Evolutionary conservation across 2,888 invertebrate species (phyloP).

Genomic region (Acheta domesticus): DNA sequence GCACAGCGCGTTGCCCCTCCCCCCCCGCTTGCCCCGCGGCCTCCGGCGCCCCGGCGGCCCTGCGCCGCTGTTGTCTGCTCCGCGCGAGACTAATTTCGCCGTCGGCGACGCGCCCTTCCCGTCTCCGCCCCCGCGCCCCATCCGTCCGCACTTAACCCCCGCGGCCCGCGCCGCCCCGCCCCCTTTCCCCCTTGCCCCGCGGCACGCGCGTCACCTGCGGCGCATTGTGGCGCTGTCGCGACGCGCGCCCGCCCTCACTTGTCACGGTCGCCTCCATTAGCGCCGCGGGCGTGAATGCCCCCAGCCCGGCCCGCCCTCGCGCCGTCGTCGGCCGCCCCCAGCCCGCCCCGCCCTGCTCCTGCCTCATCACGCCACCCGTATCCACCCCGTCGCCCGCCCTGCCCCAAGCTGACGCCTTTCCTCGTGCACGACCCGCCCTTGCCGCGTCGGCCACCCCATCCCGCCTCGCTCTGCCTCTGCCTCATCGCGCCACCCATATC

Average conservation of each 20-base stretch:
- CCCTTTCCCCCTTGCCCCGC: neutral
- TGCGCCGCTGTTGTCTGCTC: neutral
- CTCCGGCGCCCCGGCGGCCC: too few species aligned
- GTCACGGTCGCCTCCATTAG: constrained; percentile 7
- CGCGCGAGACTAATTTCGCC: neutral
- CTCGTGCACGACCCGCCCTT: too few species aligned
- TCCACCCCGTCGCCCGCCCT: too few species aligned
- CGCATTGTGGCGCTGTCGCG: constrained; percentile 18
- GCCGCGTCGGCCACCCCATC: too few species aligned
- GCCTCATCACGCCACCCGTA: too few species aligned
- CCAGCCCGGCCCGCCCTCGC: neutral
- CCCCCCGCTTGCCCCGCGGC: too few species aligned
- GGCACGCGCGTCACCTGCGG: neutral
- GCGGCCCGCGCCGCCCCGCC: constrained; percentile 7
- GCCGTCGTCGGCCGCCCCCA: too few species aligned
- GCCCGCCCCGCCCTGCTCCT: too few species aligned
- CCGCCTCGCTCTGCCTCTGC: too few species aligned
- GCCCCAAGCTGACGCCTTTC: too few species aligned
- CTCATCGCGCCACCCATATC: too few species aligned
- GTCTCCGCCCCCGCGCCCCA: neutral
- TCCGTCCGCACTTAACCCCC: constrained; percentile 35
- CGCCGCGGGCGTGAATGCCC: constrained; percentile 5
- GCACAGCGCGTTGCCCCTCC: too few species aligned
- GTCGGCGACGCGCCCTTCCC: neutral
- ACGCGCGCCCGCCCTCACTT: neutral